These are phyloP conservation scores for Piscicola geometra DNA, from an alignment of 2,888 invertebrate genomes.

Conservation along the genomic window DNA sequence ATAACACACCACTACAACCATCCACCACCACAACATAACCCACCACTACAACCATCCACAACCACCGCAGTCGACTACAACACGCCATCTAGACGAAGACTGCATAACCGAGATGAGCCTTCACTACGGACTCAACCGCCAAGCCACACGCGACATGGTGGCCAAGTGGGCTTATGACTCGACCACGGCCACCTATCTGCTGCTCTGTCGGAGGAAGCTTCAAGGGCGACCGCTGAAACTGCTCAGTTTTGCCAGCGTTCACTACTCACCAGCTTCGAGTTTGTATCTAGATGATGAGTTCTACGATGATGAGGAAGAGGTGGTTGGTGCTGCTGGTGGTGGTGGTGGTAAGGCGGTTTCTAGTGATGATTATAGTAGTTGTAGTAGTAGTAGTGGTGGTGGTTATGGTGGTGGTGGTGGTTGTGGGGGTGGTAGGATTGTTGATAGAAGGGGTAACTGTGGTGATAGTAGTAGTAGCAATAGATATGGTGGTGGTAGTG, in stretches of 20 bases:
- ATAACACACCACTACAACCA: no score
- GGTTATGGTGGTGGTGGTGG: no score
- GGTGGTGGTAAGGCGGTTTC: conserved; percentile 28
- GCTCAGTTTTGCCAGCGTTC: conserved; percentile 37
- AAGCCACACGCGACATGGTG: conserved; percentile 50
- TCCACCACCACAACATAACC: no score
- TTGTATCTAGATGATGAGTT: conserved; percentile 4
- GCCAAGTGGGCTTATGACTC: conserved; percentile 66
- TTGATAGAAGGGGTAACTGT: no score
- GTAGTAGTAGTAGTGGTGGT: no score
- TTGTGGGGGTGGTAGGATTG: no score
- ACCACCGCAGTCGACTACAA: background rate
- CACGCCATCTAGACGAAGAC: conserved; percentile 60
- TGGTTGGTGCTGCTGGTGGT: background rate
- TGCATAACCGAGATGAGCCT: conserved; percentile 62
- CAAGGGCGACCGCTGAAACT: conserved; percentile 60
- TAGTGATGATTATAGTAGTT: background rate
- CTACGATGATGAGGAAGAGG: background rate
- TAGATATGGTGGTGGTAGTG: no score
- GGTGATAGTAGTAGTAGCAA: no score
- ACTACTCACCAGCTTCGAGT: background rate
- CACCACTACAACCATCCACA: background rate
- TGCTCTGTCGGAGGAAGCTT: conserved; percentile 64
- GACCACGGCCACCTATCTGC: conserved; percentile 69
- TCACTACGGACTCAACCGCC: conserved; percentile 54